Evolutionary conservation across 1,140 invertebrate genomes (phyloP).

Genomic region (Pteromalus puparum): DNA sequence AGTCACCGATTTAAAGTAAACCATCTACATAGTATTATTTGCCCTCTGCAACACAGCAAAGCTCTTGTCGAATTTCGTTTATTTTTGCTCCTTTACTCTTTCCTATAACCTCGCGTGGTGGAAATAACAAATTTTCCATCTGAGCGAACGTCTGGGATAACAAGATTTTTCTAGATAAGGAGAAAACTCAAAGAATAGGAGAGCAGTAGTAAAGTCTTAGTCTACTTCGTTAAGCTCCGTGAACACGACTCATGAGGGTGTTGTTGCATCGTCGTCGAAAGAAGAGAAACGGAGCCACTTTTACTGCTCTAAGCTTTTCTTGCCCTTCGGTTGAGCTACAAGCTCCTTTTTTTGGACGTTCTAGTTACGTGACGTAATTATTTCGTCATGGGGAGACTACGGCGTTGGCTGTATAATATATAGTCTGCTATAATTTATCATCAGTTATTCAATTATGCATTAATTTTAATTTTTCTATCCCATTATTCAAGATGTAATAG

Average conservation of each 20-base stretch:
- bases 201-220: neutral
- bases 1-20: too few relatives aligned
- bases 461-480: too few relatives aligned
- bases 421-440: neutral
- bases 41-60: too few relatives aligned
- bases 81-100: neutral
- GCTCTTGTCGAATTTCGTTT: neutral
- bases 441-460: too few relatives aligned
- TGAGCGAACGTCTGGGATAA: neutral
- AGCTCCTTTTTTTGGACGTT: constrained; percentile 7
- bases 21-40: too few relatives aligned
- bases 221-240: constrained; percentile 23
- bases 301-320: constrained; percentile 23
- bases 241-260: constrained; percentile 7
- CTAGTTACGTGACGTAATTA: constrained; percentile 48
- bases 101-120: neutral
- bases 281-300: constrained; percentile 13
- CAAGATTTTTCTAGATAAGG: constrained; percentile 8
- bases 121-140: neutral
- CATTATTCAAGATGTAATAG: too few relatives aligned
- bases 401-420: neutral
- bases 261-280: neutral
- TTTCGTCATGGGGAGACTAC: neutral
- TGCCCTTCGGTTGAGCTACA: constrained; percentile 20
- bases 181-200: constrained; percentile 4